These are phyloP conservation scores for Coluber constrictor DNA, from an alignment of 2,797 vertebrate species.

Conservation along the genomic window DNA sequence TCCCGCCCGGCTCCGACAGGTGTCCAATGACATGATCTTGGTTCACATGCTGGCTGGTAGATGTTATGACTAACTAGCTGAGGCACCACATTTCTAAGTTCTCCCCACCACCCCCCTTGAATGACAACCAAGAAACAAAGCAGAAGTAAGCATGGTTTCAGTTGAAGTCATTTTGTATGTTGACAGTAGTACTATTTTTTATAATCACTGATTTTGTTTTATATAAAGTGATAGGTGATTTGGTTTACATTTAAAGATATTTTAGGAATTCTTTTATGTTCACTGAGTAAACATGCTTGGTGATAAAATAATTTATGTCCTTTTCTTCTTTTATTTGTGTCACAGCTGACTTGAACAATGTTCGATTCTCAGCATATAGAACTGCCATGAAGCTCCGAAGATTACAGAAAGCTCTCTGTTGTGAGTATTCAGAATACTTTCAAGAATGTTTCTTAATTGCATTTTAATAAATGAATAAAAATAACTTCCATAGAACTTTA, in stretches of 20 bases:
- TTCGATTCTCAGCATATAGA: conserved; percentile 95
- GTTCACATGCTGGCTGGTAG: no score
- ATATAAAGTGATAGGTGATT: background rate
- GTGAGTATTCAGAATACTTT: conserved; percentile 77
- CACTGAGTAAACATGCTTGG: conserved; percentile 3
- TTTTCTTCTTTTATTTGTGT: conserved; percentile 19
- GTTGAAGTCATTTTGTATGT: no score
- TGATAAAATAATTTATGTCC: conserved; percentile 49
- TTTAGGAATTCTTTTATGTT: background rate
- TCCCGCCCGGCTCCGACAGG: no score
- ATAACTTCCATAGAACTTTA: background rate
- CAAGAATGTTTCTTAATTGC: background rate
- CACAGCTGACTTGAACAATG: conserved; percentile 97
- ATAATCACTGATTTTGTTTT: background rate
- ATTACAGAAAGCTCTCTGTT: conserved; percentile 96
- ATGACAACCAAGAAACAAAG: no score
- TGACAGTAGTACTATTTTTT: background rate
- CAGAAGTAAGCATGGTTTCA: no score
- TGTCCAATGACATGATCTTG: no score
- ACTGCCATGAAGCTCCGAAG: conserved; percentile 98
- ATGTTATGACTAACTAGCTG: no score
- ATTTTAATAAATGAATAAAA: background rate
- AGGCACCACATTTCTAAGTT: no score
- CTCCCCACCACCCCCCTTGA: no score
- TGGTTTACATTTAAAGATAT: background rate